phyloP scores from a whole-genome alignment of 2,888 invertebrate genomes.

The Drymonia ruficornis region DNA sequence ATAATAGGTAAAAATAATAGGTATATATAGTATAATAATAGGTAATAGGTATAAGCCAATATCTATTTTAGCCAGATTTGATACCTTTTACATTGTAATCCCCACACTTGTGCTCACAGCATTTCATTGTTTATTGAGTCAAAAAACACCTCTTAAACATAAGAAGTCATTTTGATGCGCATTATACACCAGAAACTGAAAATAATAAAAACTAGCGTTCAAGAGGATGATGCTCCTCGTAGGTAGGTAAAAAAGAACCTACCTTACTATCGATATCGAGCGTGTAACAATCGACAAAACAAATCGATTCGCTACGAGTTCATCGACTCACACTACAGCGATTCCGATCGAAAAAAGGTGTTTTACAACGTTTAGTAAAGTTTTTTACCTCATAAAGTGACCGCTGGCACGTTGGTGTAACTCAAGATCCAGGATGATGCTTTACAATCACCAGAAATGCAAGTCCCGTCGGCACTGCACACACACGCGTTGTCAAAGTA shows the following conservation, averaged over 20 bases:
- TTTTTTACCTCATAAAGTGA: slow-evolving; percentile 88
- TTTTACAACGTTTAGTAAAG: neutral
- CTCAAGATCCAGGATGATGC: slow-evolving; percentile 90
- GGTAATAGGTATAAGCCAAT: too few relatives aligned
- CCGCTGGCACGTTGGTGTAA: slow-evolving; percentile 91
- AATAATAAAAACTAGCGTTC: too few relatives aligned
- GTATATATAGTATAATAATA: too few relatives aligned
- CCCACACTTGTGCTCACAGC: too few relatives aligned
- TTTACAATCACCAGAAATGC: slow-evolving; percentile 61
- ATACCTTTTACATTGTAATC: too few relatives aligned
- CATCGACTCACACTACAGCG: slow-evolving; percentile 40
- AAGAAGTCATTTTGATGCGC: too few relatives aligned
- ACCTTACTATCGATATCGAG: slow-evolving; percentile 17
- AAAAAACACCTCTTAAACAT: too few relatives aligned
- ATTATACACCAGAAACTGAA: too few relatives aligned
- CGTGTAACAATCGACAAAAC: slow-evolving; percentile 40
- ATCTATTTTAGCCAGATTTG: too few relatives aligned
- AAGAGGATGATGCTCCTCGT: too few relatives aligned
- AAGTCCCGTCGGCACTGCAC: slow-evolving; percentile 58
- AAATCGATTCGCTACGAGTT: slow-evolving; percentile 52
- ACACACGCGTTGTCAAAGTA: slow-evolving; percentile 39
- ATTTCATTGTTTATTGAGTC: too few relatives aligned
- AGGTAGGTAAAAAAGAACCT: neutral
- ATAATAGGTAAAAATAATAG: too few relatives aligned
- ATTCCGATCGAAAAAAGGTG: neutral